phyloP scores from a whole-genome alignment of 2,113 vertebrate species.

The Noctilio leporinus region DNA sequence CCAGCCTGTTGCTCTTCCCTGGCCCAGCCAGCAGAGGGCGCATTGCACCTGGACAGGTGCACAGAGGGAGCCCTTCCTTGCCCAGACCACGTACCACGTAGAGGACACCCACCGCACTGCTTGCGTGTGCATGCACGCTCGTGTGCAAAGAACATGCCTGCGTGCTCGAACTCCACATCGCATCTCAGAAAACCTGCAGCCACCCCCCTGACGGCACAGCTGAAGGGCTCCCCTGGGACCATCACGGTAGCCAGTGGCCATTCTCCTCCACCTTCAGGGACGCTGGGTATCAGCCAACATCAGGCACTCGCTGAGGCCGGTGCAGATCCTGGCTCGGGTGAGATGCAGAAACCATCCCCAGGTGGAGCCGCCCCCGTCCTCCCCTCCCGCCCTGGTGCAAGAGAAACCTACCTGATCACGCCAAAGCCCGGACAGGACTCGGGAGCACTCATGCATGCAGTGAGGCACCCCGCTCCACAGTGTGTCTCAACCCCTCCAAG shows the following conservation, averaged over 20 bases:
- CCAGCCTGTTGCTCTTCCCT: not conserved
- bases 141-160: accelerated
- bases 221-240: accelerated
- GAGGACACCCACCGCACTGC: accelerated
- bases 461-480: not conserved
- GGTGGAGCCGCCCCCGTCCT: not conserved
- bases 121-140: accelerated
- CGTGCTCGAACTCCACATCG: not conserved
- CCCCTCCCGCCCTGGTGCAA: not conserved
- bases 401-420: not conserved
- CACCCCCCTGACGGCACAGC: no score
- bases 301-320: not conserved
- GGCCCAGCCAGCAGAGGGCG: not conserved
- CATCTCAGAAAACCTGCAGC: not conserved
- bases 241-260: not conserved
- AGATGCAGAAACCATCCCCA: not conserved
- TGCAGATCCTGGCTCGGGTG: not conserved
- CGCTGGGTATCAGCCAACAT: not conserved
- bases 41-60: not conserved
- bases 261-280: not conserved
- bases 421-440: not conserved
- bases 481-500: not conserved
- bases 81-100: accelerated
- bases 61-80: not conserved
- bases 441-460: not conserved